Evolutionary conservation across 2,113 vertebrate genomes (phyloP), one percentile per base, ranked within the genome.

Genomic region (Natator depressus): DNA sequence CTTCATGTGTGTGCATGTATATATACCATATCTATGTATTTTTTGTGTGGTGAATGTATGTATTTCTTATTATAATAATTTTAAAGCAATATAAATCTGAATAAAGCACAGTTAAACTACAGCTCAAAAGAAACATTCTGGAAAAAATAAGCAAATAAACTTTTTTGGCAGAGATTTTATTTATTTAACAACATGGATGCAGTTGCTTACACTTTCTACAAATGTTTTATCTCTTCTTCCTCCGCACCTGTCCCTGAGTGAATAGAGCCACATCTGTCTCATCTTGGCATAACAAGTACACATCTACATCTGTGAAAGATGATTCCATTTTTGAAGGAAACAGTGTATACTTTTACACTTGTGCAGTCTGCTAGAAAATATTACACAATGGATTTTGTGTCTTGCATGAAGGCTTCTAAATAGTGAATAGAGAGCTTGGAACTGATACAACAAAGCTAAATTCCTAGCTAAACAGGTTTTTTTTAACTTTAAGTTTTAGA

Each of bases 181-280:
- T 98, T 98, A 98, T 98, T 98, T 98, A 98, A 98, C 98, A 98
- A 98, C 98, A 98, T 97, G 1, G 3, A 98, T 98, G 96, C 97
- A 98, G 98, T 98, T 98, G 98, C 98, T 98, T 98, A 98, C 98
- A 98, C 97, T 98, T 98, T 98, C 97, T 98, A 98, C 98, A 98
- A 98, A 99, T 98, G 98, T 98, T 99, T 99, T 98, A 98, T 99
- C 98, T 98, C 98, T 98, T 98, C 98, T 98, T 98, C 98, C 97
- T 98, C 98, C 97, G 98, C 98, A 99, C 98, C 98, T 99, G 98
- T 98, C 98, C 98, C 98, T 97, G 95, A 98, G 98, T 98, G 98
- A 98, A 98, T 98, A 98, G 98, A 98, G 96, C 96, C 98, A 98
- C 98, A 98, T 99, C 98, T 99, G 98, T 98, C 98, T 99, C 98